These are phyloP conservation scores for Aphaenogaster ashmeadi DNA, from an alignment of 1,140 invertebrate species.

Conservation along the genomic window DNA sequence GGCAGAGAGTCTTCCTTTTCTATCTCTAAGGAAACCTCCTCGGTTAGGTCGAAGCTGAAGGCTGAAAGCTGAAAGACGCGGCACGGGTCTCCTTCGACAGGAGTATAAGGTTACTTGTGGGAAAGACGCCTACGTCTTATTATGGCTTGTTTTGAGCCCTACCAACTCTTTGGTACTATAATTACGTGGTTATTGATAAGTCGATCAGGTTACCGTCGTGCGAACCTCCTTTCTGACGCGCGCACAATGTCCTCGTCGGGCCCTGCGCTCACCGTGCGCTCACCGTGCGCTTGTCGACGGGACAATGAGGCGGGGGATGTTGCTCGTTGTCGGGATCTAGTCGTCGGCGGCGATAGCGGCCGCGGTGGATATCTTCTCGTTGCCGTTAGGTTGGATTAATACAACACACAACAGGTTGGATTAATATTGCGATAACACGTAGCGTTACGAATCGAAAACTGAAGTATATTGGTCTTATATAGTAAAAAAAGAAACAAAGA, in stretches of 20 bases:
- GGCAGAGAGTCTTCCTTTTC: slow-evolving; percentile 12
- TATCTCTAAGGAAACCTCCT: slow-evolving; percentile 46
- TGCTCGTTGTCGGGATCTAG: slow-evolving; percentile 57
- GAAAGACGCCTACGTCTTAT: slow-evolving; percentile 87
- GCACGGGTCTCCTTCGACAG: slow-evolving; percentile 83
- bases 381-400: slow-evolving; percentile 14
- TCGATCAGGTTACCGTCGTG: slow-evolving; percentile 86
- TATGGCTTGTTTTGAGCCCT: slow-evolving; percentile 87
- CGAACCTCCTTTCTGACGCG: slow-evolving; percentile 77
- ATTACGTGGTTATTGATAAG: slow-evolving; percentile 88
- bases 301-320: slow-evolving; percentile 65
- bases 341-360: slow-evolving; percentile 33
- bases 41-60: slow-evolving; percentile 56
- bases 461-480: slow-evolving; percentile 17
- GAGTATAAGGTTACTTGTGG: slow-evolving; percentile 87
- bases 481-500: not conserved
- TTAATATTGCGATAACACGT: slow-evolving; percentile 32
- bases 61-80: slow-evolving; percentile 82
- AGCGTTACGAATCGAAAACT: slow-evolving; percentile 34
- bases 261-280: slow-evolving; percentile 30
- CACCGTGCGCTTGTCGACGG: slow-evolving; percentile 15
- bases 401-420: slow-evolving; percentile 30
- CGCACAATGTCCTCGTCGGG: slow-evolving; percentile 77
- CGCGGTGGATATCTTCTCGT: slow-evolving; percentile 45
- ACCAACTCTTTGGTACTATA: slow-evolving; percentile 87